A percentile compares a stretch with the other conserved stretches of the same genome.
Evolutionary conservation across 2,888 invertebrate species (phyloP).

Genomic region (Agrochola lychnidis): DNA sequence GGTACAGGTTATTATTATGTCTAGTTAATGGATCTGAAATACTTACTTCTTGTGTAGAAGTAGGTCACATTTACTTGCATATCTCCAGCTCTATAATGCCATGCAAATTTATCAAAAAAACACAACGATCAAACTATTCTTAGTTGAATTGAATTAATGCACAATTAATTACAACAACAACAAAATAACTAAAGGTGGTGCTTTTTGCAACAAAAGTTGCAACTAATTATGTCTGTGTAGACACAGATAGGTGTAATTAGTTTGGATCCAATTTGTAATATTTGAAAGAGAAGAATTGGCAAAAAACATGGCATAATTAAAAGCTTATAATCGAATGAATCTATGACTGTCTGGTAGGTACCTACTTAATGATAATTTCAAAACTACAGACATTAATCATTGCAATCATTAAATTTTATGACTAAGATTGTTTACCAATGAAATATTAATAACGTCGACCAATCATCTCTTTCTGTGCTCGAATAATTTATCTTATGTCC

Average conservation of each 20-base stretch:
- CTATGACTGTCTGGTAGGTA: background rate
- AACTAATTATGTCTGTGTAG: no score
- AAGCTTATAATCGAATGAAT: background rate
- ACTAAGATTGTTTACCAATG: conserved; percentile 30
- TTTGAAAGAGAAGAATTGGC: background rate
- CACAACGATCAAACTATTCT: background rate
- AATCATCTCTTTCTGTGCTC: conserved; percentile 46
- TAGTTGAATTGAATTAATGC: background rate
- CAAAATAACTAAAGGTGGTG: background rate
- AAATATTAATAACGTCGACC: conserved; percentile 36
- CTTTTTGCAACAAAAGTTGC: background rate
- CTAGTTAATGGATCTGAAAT: background rate
- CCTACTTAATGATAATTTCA: conserved; percentile 15
- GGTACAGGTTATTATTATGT: background rate
- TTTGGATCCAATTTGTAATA: background rate
- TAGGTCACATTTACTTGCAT: background rate
- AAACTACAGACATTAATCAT: conserved; percentile 41
- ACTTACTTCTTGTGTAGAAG: background rate
- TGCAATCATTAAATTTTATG: conserved; percentile 18
- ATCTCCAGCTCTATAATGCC: background rate
- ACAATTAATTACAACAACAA: background rate
- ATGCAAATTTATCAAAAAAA: background rate
- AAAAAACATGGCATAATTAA: background rate
- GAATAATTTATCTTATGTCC: conserved; percentile 51
- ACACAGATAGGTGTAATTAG: no score